phyloP scores from a whole-genome alignment of 2,113 vertebrate species.

The Balaenoptera acutorostrata region DNA sequence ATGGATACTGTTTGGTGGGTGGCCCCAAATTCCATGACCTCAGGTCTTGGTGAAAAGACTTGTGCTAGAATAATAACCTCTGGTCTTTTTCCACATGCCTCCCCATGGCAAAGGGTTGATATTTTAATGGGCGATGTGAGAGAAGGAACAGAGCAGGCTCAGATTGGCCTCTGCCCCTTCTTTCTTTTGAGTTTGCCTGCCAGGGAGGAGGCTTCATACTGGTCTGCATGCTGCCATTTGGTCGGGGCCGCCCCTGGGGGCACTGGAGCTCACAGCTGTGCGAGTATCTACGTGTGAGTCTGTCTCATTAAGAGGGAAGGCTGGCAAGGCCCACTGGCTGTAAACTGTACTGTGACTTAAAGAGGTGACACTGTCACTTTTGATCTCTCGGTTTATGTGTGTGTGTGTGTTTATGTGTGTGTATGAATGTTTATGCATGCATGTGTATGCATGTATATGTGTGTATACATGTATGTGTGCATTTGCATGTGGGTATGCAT shows the following conservation, averaged over 20 bases:
- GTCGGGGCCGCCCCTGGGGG: neutral
- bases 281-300: neutral
- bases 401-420: neutral
- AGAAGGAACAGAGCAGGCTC: too few relatives aligned
- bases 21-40: neutral
- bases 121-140: neutral
- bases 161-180: neutral
- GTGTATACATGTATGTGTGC: neutral
- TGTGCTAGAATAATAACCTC: neutral
- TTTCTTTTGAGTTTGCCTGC: neutral
- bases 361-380: neutral
- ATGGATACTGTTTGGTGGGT: neutral
- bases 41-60: neutral
- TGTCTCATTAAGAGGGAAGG: neutral
- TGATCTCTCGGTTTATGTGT: neutral
- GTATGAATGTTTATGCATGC: neutral
- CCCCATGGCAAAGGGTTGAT: neutral
- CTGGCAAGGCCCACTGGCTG: neutral
- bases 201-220: neutral
- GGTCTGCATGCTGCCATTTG: neutral
- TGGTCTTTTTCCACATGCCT: neutral
- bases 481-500: neutral
- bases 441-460: fast-evolving
- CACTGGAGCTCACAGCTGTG: neutral
- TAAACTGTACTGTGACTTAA: neutral